Conservation (phyloP, 2,113 vertebrate genomes). For the Gallinago jamesoni region DNA sequence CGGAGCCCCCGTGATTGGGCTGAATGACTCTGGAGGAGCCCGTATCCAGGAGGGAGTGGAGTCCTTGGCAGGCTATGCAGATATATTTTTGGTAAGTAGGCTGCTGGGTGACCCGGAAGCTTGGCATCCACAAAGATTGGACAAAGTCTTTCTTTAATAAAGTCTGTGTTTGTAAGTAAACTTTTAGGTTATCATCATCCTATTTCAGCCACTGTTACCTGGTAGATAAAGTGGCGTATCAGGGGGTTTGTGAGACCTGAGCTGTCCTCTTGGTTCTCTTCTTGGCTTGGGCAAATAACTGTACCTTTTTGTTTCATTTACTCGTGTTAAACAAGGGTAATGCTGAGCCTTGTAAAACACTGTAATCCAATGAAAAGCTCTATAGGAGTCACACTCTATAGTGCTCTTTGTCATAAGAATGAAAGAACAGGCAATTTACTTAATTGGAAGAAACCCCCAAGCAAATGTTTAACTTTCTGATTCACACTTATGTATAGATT, state of each 20-base stretch:
- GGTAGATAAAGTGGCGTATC: not conserved
- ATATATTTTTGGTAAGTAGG: slow-evolving; percentile 93
- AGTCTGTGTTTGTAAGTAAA: not conserved
- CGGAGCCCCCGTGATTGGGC: slow-evolving; percentile 93
- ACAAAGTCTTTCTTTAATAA: not conserved
- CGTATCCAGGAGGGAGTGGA: slow-evolving; percentile 98
- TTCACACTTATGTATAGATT: not conserved
- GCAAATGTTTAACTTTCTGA: not conserved
- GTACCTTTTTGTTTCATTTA: not conserved
- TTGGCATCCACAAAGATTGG: not conserved
- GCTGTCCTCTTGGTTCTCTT: not conserved
- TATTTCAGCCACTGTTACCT: not conserved
- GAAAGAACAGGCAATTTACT: not conserved
- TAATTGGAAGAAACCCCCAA: not conserved
- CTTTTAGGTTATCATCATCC: not conserved
- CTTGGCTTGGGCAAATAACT: not conserved
- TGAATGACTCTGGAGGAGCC: slow-evolving; percentile 97
- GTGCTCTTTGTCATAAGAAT: not conserved
- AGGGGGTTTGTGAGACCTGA: not conserved
- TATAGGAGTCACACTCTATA: not conserved
- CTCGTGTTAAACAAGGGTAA: not conserved
- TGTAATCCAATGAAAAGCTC: not conserved
- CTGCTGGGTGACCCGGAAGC: not conserved
- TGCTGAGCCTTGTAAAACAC: not conserved
- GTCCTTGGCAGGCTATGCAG: slow-evolving; percentile 95